Evolutionary conservation across 2,888 invertebrate species (phyloP), one percentile per base, ranked within the genome.

Genomic region (Tinea pellionella): DNA sequence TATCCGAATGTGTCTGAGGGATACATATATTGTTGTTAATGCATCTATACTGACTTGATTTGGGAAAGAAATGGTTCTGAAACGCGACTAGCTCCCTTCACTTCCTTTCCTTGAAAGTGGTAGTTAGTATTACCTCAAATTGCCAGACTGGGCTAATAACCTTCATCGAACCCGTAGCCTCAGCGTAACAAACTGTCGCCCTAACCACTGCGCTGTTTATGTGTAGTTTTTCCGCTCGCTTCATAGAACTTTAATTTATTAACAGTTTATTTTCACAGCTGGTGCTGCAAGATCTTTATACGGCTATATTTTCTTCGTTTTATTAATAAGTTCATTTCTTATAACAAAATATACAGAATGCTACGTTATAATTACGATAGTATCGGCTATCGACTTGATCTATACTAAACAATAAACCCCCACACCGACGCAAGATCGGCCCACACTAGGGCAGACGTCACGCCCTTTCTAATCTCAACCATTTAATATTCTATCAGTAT

Each of bases 351-450:
- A 47, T 47, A 47, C 47, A 47, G 2, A 77, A 78, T 75, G 72
- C 61, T 78, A 77, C 82, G 78, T 85, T 82, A 85, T 84, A 84
- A 85, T 81, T 78, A 74, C 68, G 85, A 86, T 86, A 47, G 47
- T 47, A 47, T 47, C 47, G 47, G 16, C 47, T 77, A 78, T 80
- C 79, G 68, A 68, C 65, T 67, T 69, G 72, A 75, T 75, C 74
- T 74, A 71, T 74, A 72, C 55, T 55, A 71, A 75, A 81, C 82
- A 79, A 78, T 85, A 85, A 84, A 82, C 82, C 82, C 82, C 78
- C 78, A 82, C 82, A 82, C 82, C 78, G 78, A 79, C 76, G 78
- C 77, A 65, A 29, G 68, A 68, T 74, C 47, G 47, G n/a, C 85
- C 81, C 77, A 84, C 84, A 77, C 69, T 66, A 68, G 75, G 47